Evolutionary conservation across 2,113 vertebrate species (phyloP).

Genomic region (Hippocampus barbouri): DNA sequence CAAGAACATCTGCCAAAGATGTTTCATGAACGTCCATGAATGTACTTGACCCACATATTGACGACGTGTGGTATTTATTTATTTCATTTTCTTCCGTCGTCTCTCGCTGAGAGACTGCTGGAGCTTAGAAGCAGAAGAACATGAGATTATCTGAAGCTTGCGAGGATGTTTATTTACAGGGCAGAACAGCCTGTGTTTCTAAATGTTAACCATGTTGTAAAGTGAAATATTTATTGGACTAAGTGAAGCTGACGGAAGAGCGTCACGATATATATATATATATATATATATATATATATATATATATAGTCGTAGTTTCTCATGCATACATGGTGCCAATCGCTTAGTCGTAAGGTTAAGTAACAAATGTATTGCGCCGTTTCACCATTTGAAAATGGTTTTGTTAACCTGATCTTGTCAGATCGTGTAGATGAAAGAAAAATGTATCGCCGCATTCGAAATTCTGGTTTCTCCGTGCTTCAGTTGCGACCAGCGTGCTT

Average conservation of each 20-base stretch:
- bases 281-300: no score
- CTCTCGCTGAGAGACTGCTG: conserved; percentile 18
- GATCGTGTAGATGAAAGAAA: not conserved
- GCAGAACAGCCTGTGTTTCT: conserved; percentile 5
- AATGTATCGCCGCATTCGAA: not conserved
- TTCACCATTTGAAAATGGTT: not conserved
- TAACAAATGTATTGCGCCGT: no score
- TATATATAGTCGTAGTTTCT: not conserved
- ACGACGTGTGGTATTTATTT: conserved; percentile 16
- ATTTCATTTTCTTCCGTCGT: not conserved
- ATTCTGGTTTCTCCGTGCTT: conserved; percentile 8
- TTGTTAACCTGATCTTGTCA: not conserved
- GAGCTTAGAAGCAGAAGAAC: conserved; percentile 41
- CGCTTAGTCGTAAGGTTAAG: no score
- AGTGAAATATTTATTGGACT: conserved; percentile 10
- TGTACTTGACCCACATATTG: conserved; percentile 53
- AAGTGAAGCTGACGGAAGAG: not conserved
- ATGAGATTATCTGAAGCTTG: conserved; percentile 42
- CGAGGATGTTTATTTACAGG: conserved; percentile 18
- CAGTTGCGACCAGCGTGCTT: conserved; percentile 33
- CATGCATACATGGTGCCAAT: not conserved
- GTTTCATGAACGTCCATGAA: conserved; percentile 26
- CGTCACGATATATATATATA: not conserved
- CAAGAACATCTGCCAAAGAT: not conserved
- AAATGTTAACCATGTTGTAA: conserved; percentile 15